These are phyloP conservation scores for Andrena camellia DNA, from an alignment of 2,888 invertebrate genomes.

Conservation along the genomic window DNA sequence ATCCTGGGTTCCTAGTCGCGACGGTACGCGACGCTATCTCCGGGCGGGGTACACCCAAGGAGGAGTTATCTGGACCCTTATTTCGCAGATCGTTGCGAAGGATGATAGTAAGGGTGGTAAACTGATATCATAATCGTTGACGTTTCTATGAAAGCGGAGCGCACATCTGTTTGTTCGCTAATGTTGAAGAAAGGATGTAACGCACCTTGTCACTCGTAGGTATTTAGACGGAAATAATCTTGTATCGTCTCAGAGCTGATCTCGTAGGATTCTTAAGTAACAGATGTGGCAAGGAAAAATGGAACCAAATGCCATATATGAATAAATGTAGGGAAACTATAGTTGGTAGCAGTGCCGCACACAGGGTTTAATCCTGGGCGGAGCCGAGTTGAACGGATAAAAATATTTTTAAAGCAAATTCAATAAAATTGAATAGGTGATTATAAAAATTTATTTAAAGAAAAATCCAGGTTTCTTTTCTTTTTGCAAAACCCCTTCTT, in stretches of 20 bases:
- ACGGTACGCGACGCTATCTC: slow-evolving; percentile 61
- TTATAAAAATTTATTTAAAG: too few relatives aligned
- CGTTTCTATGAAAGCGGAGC: slow-evolving; percentile 45
- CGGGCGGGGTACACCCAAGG: slow-evolving; percentile 57
- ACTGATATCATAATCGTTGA: slow-evolving; percentile 53
- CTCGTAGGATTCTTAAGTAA: background rate
- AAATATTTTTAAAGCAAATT: too few relatives aligned
- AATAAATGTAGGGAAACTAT: too few relatives aligned
- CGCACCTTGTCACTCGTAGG: background rate
- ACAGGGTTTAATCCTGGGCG: too few relatives aligned
- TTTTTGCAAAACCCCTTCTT: too few relatives aligned
- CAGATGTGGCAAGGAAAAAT: background rate
- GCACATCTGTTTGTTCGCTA: slow-evolving; percentile 24
- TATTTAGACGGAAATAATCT: background rate
- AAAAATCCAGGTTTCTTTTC: too few relatives aligned
- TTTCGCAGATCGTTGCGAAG: slow-evolving; percentile 64
- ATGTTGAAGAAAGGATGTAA: slow-evolving; percentile 18
- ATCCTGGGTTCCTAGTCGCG: slow-evolving; percentile 52
- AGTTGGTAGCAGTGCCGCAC: too few relatives aligned
- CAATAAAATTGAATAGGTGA: too few relatives aligned
- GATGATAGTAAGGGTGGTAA: slow-evolving; percentile 51
- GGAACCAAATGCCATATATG: background rate
- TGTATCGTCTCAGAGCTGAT: background rate
- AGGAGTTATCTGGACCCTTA: slow-evolving; percentile 69
- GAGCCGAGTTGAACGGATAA: too few relatives aligned